Conservation (phyloP, 2,797 vertebrate genomes). For the Dendrocincla tyrannina region DNA sequence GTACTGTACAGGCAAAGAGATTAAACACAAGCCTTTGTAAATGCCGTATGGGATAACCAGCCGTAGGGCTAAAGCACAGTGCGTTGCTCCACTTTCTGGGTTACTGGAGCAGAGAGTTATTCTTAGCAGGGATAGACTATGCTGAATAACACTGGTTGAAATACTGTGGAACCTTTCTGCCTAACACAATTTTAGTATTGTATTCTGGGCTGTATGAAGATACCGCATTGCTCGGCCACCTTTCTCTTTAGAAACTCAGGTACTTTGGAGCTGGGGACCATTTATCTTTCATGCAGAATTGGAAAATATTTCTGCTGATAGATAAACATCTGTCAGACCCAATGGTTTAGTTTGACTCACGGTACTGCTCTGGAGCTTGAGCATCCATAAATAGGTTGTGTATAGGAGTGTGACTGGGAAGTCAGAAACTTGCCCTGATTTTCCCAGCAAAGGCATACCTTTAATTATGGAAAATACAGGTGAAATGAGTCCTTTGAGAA, state of each 20-base stretch:
- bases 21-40: background rate
- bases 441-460: background rate
- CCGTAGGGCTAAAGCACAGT: background rate
- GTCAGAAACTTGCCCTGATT: background rate
- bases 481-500: background rate
- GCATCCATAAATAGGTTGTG: background rate
- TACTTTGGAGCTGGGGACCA: background rate
- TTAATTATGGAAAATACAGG: background rate
- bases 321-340: background rate
- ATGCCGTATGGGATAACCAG: background rate
- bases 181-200: background rate
- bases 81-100: background rate
- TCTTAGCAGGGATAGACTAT: background rate
- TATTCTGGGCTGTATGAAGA: background rate
- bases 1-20: background rate
- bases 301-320: background rate
- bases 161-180: background rate
- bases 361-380: background rate
- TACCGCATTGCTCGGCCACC: accelerated
- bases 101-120: slow-evolving; percentile 14
- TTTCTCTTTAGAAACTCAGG: background rate
- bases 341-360: background rate
- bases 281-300: background rate
- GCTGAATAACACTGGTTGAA: background rate
- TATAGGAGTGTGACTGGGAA: background rate